A percentile compares a stretch with the other conserved stretches of the same genome.
phyloP scores from a whole-genome alignment of 2,113 vertebrate species.

The Datnioides undecimradiatus region DNA sequence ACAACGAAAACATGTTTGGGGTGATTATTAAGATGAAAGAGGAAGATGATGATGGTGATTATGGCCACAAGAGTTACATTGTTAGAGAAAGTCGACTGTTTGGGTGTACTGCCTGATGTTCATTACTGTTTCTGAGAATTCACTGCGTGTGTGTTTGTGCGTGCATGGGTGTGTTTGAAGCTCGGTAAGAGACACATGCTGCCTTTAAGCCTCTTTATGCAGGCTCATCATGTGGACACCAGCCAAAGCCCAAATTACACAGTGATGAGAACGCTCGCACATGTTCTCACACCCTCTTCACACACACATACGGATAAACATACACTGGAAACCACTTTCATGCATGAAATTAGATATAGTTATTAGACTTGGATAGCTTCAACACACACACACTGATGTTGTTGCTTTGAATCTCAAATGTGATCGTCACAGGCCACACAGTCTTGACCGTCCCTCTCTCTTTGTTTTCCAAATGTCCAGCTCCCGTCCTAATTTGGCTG shows the following conservation, averaged over 20 bases:
- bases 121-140: slow-evolving; percentile 33
- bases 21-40: not conserved
- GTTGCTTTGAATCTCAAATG: slow-evolving; percentile 51
- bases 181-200: not conserved
- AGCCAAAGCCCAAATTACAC: slow-evolving; percentile 2
- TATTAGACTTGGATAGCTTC: not conserved
- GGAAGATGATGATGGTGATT: not conserved
- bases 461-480: slow-evolving; percentile 36
- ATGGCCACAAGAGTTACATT: slow-evolving; percentile 1
- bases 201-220: not conserved
- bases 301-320: too few relatives aligned
- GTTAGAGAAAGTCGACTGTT: not conserved
- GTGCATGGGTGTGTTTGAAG: not conserved
- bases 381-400: not conserved
- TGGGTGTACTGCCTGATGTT: slow-evolving; percentile 5
- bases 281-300: not conserved
- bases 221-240: not conserved
- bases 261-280: not conserved
- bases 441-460: slow-evolving; percentile 13
- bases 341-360: not conserved
- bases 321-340: too few relatives aligned
- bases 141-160: not conserved
- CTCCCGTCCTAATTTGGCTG: slow-evolving; percentile 43
- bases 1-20: not conserved
- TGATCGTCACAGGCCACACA: not conserved